Conservation (phyloP, 2,888 invertebrate genomes). For the Phlogophora meticulosa region DNA sequence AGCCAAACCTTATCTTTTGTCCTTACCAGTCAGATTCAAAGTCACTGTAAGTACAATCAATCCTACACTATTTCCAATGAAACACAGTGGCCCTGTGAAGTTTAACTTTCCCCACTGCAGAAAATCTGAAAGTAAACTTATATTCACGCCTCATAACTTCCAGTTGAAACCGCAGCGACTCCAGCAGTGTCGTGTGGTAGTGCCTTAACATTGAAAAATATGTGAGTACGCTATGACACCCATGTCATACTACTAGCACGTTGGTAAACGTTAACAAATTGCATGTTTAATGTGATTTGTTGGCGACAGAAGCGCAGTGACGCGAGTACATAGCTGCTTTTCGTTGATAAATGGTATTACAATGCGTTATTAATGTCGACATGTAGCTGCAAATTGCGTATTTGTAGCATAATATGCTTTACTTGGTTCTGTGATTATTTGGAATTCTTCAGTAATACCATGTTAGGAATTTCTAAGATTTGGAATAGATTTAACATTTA, state of each 20-base stretch:
- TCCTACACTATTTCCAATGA: background rate
- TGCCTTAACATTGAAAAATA: constrained; percentile 55
- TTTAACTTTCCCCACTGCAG: background rate
- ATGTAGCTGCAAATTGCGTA: constrained; percentile 38
- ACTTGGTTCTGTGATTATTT: constrained; percentile 35
- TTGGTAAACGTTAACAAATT: constrained; percentile 62
- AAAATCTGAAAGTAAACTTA: background rate
- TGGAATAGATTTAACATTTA: constrained; percentile 10
- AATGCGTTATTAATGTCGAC: constrained; percentile 62
- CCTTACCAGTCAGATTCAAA: background rate
- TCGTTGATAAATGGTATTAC: constrained; percentile 58
- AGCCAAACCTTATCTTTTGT: background rate
- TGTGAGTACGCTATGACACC: constrained; percentile 54
- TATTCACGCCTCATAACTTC: constrained; percentile 1
- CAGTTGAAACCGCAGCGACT: constrained; percentile 9
- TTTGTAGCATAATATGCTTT: constrained; percentile 18
- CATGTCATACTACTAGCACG: constrained; percentile 53
- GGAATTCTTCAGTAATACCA: constrained; percentile 14
- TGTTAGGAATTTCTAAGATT: constrained; percentile 11
- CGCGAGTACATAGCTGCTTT: constrained; percentile 58
- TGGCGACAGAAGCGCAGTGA: constrained; percentile 46
- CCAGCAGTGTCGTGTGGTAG: constrained; percentile 23
- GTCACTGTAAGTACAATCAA: background rate
- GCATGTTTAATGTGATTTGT: constrained; percentile 65
- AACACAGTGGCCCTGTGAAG: too few relatives aligned